phyloP scores from a whole-genome alignment of 2,888 invertebrate genomes.

The Lasioglossum vierecki region DNA sequence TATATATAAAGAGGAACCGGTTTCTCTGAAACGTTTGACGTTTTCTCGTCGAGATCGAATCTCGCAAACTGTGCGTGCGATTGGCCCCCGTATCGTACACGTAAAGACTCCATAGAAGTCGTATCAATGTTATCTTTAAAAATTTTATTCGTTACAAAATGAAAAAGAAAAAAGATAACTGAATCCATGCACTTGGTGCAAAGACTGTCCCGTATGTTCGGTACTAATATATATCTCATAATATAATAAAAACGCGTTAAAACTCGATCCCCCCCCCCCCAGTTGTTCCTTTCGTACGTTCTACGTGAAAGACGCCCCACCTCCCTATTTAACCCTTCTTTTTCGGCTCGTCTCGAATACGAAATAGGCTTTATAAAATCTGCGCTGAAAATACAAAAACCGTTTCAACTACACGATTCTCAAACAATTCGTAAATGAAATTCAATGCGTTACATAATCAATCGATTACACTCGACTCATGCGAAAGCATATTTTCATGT shows the following conservation, averaged over 20 bases:
- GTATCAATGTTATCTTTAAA: slow-evolving; percentile 54
- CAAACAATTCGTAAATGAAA: slow-evolving; percentile 64
- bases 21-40: slow-evolving; percentile 55
- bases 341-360: slow-evolving; percentile 59
- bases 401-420: slow-evolving; percentile 66
- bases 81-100: slow-evolving; percentile 62
- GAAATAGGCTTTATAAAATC: slow-evolving; percentile 74
- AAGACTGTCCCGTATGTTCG: slow-evolving; percentile 44
- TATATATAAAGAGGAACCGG: slow-evolving; percentile 50
- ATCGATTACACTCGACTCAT: slow-evolving; percentile 37
- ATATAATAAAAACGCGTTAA: slow-evolving; percentile 61
- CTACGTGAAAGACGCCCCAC: slow-evolving; percentile 50
- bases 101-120: slow-evolving; percentile 56
- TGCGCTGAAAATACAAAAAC: slow-evolving; percentile 79
- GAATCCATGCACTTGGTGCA: slow-evolving; percentile 61
- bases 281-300: slow-evolving; percentile 46
- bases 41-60: slow-evolving; percentile 45
- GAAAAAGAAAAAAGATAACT: slow-evolving; percentile 54
- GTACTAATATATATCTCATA: slow-evolving; percentile 56
- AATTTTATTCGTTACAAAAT: slow-evolving; percentile 52
- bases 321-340: slow-evolving; percentile 1
- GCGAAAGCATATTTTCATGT: slow-evolving; percentile 40
- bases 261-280: slow-evolving; percentile 16
- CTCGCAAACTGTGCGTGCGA: slow-evolving; percentile 58
- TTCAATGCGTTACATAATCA: slow-evolving; percentile 48